A percentile compares a stretch with the other conserved stretches of the same genome.
These are phyloP conservation scores for Hydrophis major DNA, from an alignment of 2,797 vertebrate genomes.

Conservation along the genomic window DNA sequence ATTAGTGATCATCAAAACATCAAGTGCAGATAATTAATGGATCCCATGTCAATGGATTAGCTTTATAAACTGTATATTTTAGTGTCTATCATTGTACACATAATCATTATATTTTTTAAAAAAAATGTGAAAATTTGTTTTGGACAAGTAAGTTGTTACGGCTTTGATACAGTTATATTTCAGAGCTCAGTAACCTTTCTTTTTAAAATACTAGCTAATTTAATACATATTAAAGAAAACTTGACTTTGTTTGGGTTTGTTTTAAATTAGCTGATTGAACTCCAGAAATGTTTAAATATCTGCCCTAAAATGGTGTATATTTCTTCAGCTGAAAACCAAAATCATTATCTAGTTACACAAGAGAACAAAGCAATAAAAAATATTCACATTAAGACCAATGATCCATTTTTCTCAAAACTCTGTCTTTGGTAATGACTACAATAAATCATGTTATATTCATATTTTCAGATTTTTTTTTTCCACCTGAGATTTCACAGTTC, in stretches of 20 bases:
- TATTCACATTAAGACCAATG: background rate
- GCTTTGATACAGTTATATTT: background rate
- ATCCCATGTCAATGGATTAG: slow-evolving; percentile 9
- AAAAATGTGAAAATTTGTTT: slow-evolving; percentile 6
- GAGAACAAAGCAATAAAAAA: background rate
- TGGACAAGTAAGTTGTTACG: background rate
- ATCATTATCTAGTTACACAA: background rate
- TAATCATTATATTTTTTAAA: slow-evolving; percentile 25
- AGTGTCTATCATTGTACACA: background rate
- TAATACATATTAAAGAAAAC: background rate
- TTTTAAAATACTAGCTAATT: background rate
- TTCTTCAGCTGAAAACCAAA: background rate
- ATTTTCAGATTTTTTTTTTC: background rate
- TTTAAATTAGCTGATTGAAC: background rate
- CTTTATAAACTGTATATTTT: slow-evolving; percentile 39
- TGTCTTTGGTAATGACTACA: background rate
- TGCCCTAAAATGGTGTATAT: background rate
- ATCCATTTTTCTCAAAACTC: background rate
- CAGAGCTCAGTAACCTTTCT: background rate
- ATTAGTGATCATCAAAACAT: slow-evolving; percentile 36
- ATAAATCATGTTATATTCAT: background rate
- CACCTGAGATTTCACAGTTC: background rate
- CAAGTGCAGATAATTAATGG: slow-evolving; percentile 38
- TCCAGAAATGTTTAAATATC: background rate
- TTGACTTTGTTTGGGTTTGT: background rate